Base-by-base conservation (phyloP, 2,888 invertebrate genomes). In the Trissoscelio sp. region DNA sequence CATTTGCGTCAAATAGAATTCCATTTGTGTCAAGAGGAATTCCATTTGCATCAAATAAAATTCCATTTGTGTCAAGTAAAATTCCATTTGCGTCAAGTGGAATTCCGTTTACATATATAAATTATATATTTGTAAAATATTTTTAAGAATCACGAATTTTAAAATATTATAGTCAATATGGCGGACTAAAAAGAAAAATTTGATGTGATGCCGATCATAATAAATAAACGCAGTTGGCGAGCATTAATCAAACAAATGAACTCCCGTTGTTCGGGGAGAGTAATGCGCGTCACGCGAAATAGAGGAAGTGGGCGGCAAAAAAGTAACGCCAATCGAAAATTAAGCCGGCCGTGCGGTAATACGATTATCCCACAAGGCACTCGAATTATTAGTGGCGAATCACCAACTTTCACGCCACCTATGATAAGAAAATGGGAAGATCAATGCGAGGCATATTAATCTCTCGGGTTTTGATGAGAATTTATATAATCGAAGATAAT, bases 211-310 rank as follows among this genome's bases (percentile, higher is more conserved):
- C 34, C 22, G 39, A 51, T 64, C 12, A 3, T 46, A 57, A 57
- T 69, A 57, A 57, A 57, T 69, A 69, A 69, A 46, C 37, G 42
- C 46, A 69, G 20, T 9, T 6, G 46, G 16, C 18, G 20, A 24
- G 12, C 57, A 69, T 69, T 69, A 69, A 57, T 69, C 69, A 69
- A 46, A 37, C 46, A 46, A 57, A 69, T 46, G 57, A 69, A 46
- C n/a, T 5, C 44, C n/a, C n/a, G n/a, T 24, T 9, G 24, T 12
- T 28, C 53, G 53, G 66, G 16, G 37, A 34, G 46, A 34, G n/a
- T n/a, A 34, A 37, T 18, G 34, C 44, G 55, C 28, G 69, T 69
- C 57, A 69, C 69, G 69, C 69, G 69, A 67, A 69, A 46, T 31
- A 31, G 16, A 28, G 66, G 53, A 39, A 24, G 22, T 18, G 16